Percentiles rank a stretch among this genome's conserved stretches.
Conservation (phyloP, 2,113 vertebrate species). For the Cheirogaleus medius region DNA sequence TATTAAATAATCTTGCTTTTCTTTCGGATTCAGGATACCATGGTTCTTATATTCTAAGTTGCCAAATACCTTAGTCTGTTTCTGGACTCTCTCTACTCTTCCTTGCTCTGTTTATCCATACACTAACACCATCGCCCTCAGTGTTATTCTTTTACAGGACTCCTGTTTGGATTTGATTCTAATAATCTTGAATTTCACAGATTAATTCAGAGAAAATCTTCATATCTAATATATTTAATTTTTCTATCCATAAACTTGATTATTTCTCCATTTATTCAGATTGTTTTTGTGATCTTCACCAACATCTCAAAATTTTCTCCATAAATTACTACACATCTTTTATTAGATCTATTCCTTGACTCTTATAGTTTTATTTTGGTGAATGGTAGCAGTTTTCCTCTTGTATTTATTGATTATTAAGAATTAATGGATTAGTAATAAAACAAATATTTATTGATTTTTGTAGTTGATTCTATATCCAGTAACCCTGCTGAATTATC, state of each 20-base stretch:
- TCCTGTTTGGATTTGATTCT: slow-evolving; percentile 15
- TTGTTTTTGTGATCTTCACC: not conserved
- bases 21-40: not conserved
- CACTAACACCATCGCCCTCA: not conserved
- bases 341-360: not conserved
- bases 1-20: slow-evolving; percentile 10
- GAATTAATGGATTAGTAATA: not conserved
- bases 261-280: not conserved
- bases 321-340: not conserved
- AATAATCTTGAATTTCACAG: not conserved
- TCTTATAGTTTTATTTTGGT: not conserved
- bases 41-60: not conserved
- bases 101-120: not conserved
- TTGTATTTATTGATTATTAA: not conserved
- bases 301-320: not conserved
- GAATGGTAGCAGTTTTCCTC: not conserved
- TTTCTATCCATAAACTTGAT: not conserved
- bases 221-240: not conserved
- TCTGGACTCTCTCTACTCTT: not conserved
- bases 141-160: not conserved
- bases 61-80: not conserved
- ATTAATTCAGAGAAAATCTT: not conserved
- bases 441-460: not conserved
- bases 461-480: not conserved
- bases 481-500: not conserved